These are phyloP conservation scores for Atta cephalotes DNA, from an alignment of 1,140 invertebrate species.

Conservation along the genomic window DNA sequence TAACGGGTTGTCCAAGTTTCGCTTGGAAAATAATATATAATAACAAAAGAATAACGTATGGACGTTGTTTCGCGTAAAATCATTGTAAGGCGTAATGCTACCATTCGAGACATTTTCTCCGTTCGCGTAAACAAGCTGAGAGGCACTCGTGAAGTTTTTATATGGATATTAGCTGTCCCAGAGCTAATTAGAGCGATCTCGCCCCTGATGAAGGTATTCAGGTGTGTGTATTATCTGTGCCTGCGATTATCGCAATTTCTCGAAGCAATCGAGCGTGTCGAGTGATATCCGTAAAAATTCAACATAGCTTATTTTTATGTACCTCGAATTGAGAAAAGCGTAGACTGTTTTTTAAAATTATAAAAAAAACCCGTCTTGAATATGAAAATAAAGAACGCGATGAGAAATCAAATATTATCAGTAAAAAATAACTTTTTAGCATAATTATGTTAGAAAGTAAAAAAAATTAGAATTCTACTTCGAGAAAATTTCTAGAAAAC, in stretches of 20 bases:
- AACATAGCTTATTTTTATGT: not conserved
- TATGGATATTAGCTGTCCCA: not conserved
- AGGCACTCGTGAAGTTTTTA: conserved; percentile 1
- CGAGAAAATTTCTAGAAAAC: too few species aligned
- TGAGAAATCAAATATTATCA: too few species aligned
- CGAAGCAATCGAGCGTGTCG: not conserved
- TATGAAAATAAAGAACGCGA: too few species aligned
- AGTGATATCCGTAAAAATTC: not conserved
- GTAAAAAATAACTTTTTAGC: too few species aligned
- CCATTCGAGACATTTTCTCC: conserved; percentile 17
- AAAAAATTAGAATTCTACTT: too few species aligned
- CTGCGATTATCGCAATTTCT: not conserved
- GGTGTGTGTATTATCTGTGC: not conserved
- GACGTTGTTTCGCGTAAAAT: not conserved
- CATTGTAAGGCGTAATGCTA: not conserved
- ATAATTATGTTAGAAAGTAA: too few species aligned
- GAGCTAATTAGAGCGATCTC: conserved; percentile 11
- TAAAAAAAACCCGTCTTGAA: not conserved
- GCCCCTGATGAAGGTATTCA: not conserved
- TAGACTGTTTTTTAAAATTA: not conserved
- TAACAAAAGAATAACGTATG: conserved; percentile 25
- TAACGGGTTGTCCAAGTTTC: not conserved
- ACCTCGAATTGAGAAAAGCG: not conserved
- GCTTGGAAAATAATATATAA: conserved; percentile 19
- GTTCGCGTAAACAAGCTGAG: conserved; percentile 22